Base-by-base conservation (phyloP, 2,113 vertebrate species). In the Prionailurus viverrinus region DNA sequence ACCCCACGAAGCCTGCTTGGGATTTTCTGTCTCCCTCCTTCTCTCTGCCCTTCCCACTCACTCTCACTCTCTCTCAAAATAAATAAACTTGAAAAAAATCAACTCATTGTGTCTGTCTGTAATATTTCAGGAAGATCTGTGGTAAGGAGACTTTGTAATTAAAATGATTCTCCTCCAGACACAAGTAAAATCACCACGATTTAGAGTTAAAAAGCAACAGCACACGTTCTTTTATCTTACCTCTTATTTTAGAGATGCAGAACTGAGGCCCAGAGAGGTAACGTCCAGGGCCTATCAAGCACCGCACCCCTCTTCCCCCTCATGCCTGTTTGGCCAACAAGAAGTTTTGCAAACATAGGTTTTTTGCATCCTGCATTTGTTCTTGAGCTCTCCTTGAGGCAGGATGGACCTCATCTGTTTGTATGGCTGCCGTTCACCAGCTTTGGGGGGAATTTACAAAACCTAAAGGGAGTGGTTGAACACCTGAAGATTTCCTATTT, bases 51-150 rank as follows among this genome's bases (percentile, higher is more conserved):
- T 18, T 18, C 19, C 58, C 6, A 58, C 19, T 58, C 16, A 19
- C 58, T 61, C 21, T 61, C 7, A 23, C 21, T 61, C 21, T 61
- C 58, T 61, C 58, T 61, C 58, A 61, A 61, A 61, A 19, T 61
- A 21, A 23, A 61, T 61, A 21, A 61, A 61, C 21, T 61, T 61
- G 23, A 19, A 55, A 11, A 45, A 65, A 66, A 90, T 78, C 41
- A 18, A 48, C 74, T 78, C 27, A 76, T 45, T 39, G 4, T 69
- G 21, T 18, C 0, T 79, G 3, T 61, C 69, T 89, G 21, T 65
- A 66, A 92, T 87, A 65, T 63, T 85, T 91, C 82, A 89, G 68
- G 25, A 74, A 97, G 41, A 18, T 31, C 15, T 84, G 41, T 4
- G 36, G 2, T 48, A 41, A 87, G 66, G 85, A 78, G 39, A 39